These are phyloP conservation scores for Coreoperca whiteheadi DNA, from an alignment of 2,113 vertebrate species.

Conservation along the genomic window DNA sequence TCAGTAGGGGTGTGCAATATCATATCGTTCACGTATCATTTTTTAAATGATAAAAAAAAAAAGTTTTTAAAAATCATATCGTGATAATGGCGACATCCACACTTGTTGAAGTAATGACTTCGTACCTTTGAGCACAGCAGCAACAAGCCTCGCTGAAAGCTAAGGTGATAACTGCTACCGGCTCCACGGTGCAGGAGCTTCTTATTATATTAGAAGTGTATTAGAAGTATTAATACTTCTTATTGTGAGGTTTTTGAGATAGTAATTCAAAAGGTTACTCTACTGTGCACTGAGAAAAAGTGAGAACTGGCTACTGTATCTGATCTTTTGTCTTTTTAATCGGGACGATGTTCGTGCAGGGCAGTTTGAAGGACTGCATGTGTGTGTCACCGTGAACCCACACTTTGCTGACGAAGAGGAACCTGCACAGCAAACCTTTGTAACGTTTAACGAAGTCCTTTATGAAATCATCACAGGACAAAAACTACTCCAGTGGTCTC, in stretches of 20 bases:
- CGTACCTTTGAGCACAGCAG: too few relatives aligned
- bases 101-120: too few relatives aligned
- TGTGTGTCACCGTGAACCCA: not conserved
- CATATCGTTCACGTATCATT: too few relatives aligned
- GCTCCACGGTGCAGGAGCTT: too few relatives aligned
- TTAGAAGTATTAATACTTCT: not conserved
- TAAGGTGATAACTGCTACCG: too few relatives aligned
- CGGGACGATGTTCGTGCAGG: not conserved
- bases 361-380: not conserved
- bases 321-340: conserved; percentile 5
- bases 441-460: conserved; percentile 28
- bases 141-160: too few relatives aligned
- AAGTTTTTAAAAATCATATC: too few relatives aligned
- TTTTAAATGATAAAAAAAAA: too few relatives aligned
- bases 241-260: not conserved
- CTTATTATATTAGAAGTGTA: too few relatives aligned
- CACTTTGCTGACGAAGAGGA: not conserved
- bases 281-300: not conserved
- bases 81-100: too few relatives aligned
- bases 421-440: conserved; percentile 12
- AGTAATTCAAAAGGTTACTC: conserved; percentile 18
- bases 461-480: not conserved
- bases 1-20: too few relatives aligned
- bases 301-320: not conserved
- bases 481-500: conserved; percentile 7